Evolutionary conservation across 2,888 invertebrate species (phyloP).

Genomic region (Plebejus argus): DNA sequence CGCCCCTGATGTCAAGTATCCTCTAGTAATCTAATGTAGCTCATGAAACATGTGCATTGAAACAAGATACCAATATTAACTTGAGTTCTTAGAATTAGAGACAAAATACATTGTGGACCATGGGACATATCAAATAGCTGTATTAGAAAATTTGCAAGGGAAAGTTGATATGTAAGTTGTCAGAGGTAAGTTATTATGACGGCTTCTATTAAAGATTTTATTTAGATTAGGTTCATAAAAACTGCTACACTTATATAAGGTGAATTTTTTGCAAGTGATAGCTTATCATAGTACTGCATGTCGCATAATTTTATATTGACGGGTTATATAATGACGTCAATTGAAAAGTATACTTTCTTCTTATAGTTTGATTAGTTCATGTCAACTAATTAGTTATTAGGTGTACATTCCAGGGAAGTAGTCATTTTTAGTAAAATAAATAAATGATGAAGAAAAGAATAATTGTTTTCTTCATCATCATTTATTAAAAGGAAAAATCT

Average conservation of each 20-base stretch:
- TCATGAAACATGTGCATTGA: too few relatives aligned
- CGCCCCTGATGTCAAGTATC: too few relatives aligned
- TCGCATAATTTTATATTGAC: not conserved
- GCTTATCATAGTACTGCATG: not conserved
- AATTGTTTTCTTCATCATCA: too few relatives aligned
- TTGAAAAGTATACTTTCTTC: not conserved
- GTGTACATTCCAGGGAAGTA: too few relatives aligned
- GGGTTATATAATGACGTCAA: not conserved
- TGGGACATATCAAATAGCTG: conserved; percentile 45
- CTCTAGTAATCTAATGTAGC: too few relatives aligned
- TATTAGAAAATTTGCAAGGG: conserved; percentile 67
- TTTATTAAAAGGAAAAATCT: too few relatives aligned
- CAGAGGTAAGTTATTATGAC: conserved; percentile 19
- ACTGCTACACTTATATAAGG: conserved; percentile 1
- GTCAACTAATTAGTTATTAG: too few relatives aligned
- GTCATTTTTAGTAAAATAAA: not conserved
- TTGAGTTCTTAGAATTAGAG: not conserved
- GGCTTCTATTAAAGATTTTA: not conserved
- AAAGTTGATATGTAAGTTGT: conserved; percentile 52
- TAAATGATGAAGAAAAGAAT: too few relatives aligned
- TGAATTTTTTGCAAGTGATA: conserved; percentile 11
- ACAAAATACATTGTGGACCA: not conserved
- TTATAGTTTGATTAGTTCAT: not conserved
- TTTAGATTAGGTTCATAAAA: conserved; percentile 15
- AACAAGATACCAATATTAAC: too few relatives aligned